Percentiles rank a stretch among this genome's conserved stretches.
Evolutionary conservation across 2,888 invertebrate species (phyloP).

Genomic region (Notodonta ziczac): DNA sequence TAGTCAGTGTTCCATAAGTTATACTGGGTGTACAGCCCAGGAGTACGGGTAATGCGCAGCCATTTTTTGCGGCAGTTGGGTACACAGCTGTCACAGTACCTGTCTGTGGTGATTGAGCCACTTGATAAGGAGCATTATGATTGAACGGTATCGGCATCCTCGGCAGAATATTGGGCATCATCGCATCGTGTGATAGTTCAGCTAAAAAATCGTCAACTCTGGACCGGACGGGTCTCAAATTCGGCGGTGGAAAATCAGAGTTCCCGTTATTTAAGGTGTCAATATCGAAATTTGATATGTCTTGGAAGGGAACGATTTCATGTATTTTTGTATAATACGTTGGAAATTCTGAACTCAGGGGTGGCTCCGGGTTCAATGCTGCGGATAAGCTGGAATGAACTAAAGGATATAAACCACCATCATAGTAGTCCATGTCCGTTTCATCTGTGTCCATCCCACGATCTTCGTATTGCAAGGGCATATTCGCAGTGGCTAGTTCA

Average conservation of each 20-base stretch:
- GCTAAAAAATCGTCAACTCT: constrained; percentile 54
- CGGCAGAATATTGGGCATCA: constrained; percentile 69
- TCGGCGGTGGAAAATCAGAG: constrained; percentile 26
- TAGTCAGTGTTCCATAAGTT: constrained; percentile 35
- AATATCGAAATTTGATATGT: constrained; percentile 18
- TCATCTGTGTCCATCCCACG: constrained; percentile 13
- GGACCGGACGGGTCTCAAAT: constrained; percentile 40
- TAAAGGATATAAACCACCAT: constrained; percentile 25
- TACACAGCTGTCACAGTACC: constrained; percentile 36
- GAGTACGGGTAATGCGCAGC: constrained; percentile 55
- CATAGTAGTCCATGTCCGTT: constrained; percentile 19
- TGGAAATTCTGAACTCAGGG: constrained; percentile 43
- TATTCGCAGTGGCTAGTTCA: constrained; percentile 10
- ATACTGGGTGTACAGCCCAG: constrained; percentile 59
- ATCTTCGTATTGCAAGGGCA: constrained; percentile 12
- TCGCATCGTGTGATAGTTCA: constrained; percentile 59
- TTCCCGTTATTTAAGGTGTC: constrained; percentile 30
- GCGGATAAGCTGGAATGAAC: constrained; percentile 30
- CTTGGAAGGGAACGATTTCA: constrained; percentile 34
- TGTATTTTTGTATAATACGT: constrained; percentile 43
- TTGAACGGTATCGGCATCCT: constrained; percentile 64
- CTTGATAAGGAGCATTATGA: constrained; percentile 34
- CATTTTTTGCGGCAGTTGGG: constrained; percentile 26
- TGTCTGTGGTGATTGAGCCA: constrained; percentile 14
- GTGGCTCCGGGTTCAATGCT: constrained; percentile 28